Conservation (phyloP, 2,888 invertebrate species). For the Cephus spinipes region DNA sequence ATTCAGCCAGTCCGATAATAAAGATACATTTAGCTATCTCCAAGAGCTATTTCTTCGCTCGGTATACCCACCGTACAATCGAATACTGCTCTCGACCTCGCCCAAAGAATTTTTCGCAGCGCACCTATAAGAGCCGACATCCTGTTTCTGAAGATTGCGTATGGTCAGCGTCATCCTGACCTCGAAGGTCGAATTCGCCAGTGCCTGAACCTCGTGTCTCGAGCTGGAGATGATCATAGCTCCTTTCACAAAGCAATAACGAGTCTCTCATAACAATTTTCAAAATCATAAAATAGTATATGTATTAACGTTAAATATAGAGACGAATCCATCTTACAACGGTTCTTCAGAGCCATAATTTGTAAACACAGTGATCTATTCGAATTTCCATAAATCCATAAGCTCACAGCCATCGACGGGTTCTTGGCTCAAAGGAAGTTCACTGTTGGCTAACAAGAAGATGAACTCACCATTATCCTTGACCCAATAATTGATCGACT, state of each 20-base stretch:
- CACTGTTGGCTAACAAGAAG: background rate
- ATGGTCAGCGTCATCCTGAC: slow-evolving; percentile 85
- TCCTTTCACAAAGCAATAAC: slow-evolving; percentile 67
- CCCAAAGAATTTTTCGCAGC: slow-evolving; percentile 79
- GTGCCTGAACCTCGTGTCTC: slow-evolving; percentile 82
- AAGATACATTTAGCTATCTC: background rate
- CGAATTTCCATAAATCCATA: background rate
- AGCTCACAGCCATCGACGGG: background rate
- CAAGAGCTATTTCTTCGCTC: slow-evolving; percentile 4
- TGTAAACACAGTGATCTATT: background rate
- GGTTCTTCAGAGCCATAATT: background rate
- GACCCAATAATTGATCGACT: slow-evolving; percentile 92
- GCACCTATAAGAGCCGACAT: slow-evolving; percentile 87
- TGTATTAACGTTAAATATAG: background rate
- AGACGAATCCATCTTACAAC: background rate
- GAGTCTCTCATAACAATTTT: background rate
- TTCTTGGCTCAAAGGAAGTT: background rate
- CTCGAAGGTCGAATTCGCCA: slow-evolving; percentile 81
- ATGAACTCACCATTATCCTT: slow-evolving; percentile 81
- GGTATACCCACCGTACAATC: slow-evolving; percentile 81
- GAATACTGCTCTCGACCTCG: slow-evolving; percentile 88
- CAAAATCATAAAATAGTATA: background rate
- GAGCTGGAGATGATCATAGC: slow-evolving; percentile 86
- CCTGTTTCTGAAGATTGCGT: slow-evolving; percentile 77
- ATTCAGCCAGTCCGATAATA: background rate